phyloP scores from a whole-genome alignment of 2,113 vertebrate genomes.

The Aramus guarauna region DNA sequence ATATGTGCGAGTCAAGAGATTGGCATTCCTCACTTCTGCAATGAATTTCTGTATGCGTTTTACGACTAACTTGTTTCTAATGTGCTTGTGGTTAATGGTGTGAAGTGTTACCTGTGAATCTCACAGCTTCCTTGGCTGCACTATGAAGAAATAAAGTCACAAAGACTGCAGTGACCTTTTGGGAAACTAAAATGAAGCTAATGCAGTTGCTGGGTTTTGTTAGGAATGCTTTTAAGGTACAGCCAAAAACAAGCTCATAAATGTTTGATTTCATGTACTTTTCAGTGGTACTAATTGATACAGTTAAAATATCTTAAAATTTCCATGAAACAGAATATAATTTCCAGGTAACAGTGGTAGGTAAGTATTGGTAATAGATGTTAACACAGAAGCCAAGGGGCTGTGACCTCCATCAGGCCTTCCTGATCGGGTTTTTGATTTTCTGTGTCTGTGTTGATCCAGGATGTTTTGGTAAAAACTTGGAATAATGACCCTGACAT shows the following conservation, averaged over 20 bases:
- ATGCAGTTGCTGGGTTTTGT: not conserved
- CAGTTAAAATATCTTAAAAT: not conserved
- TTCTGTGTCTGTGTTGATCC: not conserved
- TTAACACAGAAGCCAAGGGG: not conserved
- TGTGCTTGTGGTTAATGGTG: not conserved
- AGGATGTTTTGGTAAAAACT: constrained; percentile 50
- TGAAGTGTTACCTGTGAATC: not conserved
- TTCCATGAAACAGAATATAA: not conserved
- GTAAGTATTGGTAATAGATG: not conserved
- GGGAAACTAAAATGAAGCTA: not conserved
- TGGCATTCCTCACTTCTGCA: not conserved
- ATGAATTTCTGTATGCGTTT: not conserved
- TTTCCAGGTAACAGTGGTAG: not conserved
- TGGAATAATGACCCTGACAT: not conserved
- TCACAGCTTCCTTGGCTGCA: not conserved
- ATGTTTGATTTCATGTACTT: not conserved
- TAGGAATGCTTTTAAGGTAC: not conserved
- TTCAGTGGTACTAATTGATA: not conserved
- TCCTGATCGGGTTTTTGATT: not conserved
- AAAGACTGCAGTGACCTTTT: not conserved
- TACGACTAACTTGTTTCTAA: not conserved
- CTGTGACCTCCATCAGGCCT: not conserved
- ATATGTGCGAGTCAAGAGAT: not conserved
- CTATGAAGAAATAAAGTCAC: not conserved
- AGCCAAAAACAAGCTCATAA: not conserved